Percentiles rank a stretch among this genome's conserved stretches.
phyloP scores from a whole-genome alignment of 2,888 invertebrate genomes.

The Busseola fusca region DNA sequence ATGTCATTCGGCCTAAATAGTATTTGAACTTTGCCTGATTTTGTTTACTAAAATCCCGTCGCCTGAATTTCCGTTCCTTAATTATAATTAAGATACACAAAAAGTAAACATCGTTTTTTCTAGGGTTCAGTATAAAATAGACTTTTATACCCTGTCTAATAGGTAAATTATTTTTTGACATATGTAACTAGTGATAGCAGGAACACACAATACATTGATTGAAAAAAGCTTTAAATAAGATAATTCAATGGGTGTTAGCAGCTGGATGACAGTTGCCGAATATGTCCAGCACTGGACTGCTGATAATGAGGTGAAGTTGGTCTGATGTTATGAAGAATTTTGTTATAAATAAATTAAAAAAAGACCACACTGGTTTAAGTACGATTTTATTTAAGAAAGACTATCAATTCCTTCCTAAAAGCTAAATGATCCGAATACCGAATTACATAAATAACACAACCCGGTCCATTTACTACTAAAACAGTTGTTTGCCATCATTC shows the following conservation, averaged over 20 bases:
- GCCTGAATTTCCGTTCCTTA: too few species aligned
- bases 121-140: background rate
- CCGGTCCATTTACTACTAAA: conserved; percentile 40
- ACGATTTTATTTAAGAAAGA: background rate
- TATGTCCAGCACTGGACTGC: background rate
- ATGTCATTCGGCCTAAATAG: too few species aligned
- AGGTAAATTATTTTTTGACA: too few species aligned
- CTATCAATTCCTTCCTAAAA: background rate
- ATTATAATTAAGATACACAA: background rate
- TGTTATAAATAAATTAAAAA: background rate
- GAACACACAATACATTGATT: too few species aligned
- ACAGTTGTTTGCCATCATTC: conserved; percentile 42
- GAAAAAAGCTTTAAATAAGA: too few species aligned
- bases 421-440: conserved; percentile 25
- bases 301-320: background rate
- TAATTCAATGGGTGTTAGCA: too few species aligned
- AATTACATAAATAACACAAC: conserved; percentile 30
- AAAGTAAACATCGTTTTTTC: background rate
- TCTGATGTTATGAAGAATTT: background rate
- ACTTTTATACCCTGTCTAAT: too few species aligned
- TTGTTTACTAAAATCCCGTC: too few species aligned
- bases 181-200: too few species aligned
- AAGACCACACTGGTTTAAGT: background rate
- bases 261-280: too few species aligned
- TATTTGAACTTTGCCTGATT: too few species aligned